Evolutionary conservation across 1,140 invertebrate genomes (phyloP).

Genomic region (Drosophila bipectinata): DNA sequence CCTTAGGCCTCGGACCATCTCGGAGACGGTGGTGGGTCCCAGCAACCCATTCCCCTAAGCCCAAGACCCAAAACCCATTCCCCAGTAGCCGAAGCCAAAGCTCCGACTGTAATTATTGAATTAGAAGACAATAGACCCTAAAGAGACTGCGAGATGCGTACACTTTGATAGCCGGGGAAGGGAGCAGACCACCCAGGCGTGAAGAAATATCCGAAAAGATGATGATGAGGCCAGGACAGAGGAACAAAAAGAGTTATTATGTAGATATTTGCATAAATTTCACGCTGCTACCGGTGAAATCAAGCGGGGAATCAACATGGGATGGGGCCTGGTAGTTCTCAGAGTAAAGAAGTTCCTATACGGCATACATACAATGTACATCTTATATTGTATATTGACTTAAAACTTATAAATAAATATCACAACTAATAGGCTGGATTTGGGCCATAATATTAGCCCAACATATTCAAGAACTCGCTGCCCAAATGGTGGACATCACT

Average conservation of each 20-base stretch:
- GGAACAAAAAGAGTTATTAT: slow-evolving; percentile 82
- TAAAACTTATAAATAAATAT: slow-evolving; percentile 6
- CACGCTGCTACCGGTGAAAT: slow-evolving; percentile 61
- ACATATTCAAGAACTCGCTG: slow-evolving; percentile 61
- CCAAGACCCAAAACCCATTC: neutral
- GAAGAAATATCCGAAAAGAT: slow-evolving; percentile 39
- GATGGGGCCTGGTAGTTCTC: neutral
- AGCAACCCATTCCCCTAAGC: slow-evolving; percentile 11
- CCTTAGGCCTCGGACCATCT: slow-evolving; percentile 16
- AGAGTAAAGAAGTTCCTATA: neutral
- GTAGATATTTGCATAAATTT: slow-evolving; percentile 81
- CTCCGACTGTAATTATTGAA: slow-evolving; percentile 74
- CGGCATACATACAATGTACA: too few relatives aligned
- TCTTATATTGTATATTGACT: too few relatives aligned
- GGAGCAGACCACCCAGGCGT: slow-evolving; percentile 71
- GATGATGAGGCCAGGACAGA: slow-evolving; percentile 47
- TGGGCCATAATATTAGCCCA: slow-evolving; percentile 8
- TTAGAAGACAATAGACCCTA: slow-evolving; percentile 71
- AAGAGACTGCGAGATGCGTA: slow-evolving; percentile 69
- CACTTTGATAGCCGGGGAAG: slow-evolving; percentile 52
- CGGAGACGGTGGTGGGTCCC: slow-evolving; percentile 44
- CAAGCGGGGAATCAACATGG: slow-evolving; percentile 31
- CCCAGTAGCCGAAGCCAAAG: slow-evolving; percentile 67
- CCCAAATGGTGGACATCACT: slow-evolving; percentile 67
- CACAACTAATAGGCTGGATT: neutral